Conservation (phyloP, 2,797 vertebrate species). For the Pelodytes ibericus region DNA sequence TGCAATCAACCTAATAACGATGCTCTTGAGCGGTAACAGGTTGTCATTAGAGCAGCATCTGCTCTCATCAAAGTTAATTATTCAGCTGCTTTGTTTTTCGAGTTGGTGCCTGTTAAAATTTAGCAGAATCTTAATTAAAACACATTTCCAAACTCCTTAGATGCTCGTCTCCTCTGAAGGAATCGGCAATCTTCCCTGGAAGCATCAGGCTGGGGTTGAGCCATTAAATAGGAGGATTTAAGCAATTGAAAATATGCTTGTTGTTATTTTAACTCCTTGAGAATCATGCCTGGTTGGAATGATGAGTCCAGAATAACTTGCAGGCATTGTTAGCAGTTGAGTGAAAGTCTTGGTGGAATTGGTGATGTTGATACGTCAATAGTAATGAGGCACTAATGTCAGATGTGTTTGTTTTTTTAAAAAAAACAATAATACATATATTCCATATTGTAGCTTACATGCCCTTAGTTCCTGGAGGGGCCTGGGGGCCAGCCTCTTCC, state of each 20-base stretch:
- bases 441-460: too few species aligned
- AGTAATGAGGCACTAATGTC: too few species aligned
- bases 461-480: too few species aligned
- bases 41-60: slow-evolving; percentile 87
- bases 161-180: slow-evolving; percentile 81
- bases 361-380: background rate
- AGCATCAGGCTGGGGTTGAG: slow-evolving; percentile 80
- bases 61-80: slow-evolving; percentile 87
- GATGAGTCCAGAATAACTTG: background rate
- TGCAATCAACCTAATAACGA: slow-evolving; percentile 78
- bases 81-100: slow-evolving; percentile 85
- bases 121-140: slow-evolving; percentile 89
- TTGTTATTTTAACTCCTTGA: slow-evolving; percentile 37
- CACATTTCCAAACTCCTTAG: slow-evolving; percentile 82
- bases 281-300: background rate
- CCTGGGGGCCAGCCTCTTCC: too few species aligned
- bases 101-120: slow-evolving; percentile 85
- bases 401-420: too few species aligned
- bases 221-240: slow-evolving; percentile 69
- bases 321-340: background rate
- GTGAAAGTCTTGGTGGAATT: background rate
- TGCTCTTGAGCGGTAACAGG: slow-evolving; percentile 83
- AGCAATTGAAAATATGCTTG: slow-evolving; percentile 5
- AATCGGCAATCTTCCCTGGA: slow-evolving; percentile 80
- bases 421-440: too few species aligned